phyloP scores from a whole-genome alignment of 2,888 invertebrate species.

The Agrochola macilenta region DNA sequence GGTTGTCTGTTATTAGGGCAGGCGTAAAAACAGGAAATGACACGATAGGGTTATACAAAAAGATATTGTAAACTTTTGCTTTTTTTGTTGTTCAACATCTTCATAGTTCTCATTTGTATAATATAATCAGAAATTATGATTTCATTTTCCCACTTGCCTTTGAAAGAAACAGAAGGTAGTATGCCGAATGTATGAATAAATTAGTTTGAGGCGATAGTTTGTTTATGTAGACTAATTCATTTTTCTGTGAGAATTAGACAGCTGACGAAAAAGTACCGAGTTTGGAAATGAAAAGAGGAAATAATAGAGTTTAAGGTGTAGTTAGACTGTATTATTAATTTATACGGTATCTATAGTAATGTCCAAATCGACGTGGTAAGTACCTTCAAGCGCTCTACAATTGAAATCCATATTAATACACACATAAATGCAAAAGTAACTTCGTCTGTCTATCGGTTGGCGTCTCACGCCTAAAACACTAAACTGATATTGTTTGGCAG shows the following conservation, averaged over 20 bases:
- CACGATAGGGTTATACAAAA: neutral
- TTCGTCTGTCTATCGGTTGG: too few relatives aligned
- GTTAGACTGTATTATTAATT: neutral
- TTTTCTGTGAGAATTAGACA: slow-evolving; percentile 18
- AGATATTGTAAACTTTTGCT: too few relatives aligned
- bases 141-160: neutral
- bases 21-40: neutral
- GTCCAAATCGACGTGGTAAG: neutral
- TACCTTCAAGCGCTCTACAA: neutral
- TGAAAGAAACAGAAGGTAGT: neutral
- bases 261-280: neutral
- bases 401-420: neutral
- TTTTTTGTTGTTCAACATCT: neutral
- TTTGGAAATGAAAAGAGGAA: neutral
- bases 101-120: slow-evolving; percentile 1
- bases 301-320: neutral
- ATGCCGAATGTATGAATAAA: neutral
- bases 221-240: neutral
- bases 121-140: neutral
- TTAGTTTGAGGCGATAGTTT: neutral
- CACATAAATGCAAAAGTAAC: neutral
- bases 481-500: neutral
- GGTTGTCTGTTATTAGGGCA: neutral
- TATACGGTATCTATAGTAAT: neutral
- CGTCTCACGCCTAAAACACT: too few relatives aligned